Evolutionary conservation across 2,888 invertebrate genomes (phyloP).

Genomic region (Tetranychus truncatus): DNA sequence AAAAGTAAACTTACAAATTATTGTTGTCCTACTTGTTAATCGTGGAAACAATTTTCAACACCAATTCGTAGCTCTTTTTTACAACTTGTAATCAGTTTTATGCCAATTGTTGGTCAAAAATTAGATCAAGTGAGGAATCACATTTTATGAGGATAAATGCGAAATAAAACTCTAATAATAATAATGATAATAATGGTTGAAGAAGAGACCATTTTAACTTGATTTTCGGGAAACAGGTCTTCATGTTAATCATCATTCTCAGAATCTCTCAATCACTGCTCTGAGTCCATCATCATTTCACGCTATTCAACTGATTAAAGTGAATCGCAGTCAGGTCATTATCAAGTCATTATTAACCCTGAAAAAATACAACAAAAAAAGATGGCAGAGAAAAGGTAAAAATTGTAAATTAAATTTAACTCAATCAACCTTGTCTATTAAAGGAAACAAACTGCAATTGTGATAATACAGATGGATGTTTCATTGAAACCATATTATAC

Average conservation of each 20-base stretch:
- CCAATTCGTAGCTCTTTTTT: not conserved
- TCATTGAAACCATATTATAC: too few species aligned
- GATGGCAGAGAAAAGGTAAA: not conserved
- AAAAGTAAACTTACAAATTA: not conserved
- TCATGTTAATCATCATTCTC: not conserved
- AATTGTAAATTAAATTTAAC: not conserved
- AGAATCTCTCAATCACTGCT: not conserved
- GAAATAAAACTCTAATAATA: too few species aligned
- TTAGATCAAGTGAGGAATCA: not conserved
- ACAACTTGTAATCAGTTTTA: not conserved
- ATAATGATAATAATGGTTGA: too few species aligned
- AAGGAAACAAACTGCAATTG: not conserved
- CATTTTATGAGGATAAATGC: too few species aligned
- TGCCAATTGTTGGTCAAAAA: not conserved
- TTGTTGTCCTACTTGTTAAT: not conserved
- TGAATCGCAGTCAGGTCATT: not conserved
- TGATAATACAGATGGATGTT: too few species aligned
- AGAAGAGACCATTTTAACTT: not conserved
- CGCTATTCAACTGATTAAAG: not conserved
- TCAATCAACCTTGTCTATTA: not conserved
- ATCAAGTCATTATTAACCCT: not conserved
- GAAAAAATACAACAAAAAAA: not conserved
- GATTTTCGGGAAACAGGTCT: not conserved
- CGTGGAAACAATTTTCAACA: conserved; percentile 1
- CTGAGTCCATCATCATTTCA: not conserved